Conservation (phyloP, 2,113 vertebrate species). For the Chaetura pelagica region DNA sequence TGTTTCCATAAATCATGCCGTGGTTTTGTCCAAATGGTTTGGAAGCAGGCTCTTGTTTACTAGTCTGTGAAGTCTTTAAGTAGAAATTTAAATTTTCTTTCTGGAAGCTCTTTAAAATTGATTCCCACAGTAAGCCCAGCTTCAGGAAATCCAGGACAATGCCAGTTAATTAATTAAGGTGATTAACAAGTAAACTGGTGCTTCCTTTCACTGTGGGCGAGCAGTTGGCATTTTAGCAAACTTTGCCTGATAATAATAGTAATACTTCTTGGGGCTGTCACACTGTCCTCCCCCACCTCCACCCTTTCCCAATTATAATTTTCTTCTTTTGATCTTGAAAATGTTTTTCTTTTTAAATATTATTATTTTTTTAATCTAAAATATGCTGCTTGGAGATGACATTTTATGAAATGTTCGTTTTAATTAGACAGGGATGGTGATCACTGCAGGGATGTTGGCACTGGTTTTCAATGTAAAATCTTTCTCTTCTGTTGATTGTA, state of each 20-base stretch:
- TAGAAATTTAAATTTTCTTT: slow-evolving; percentile 36
- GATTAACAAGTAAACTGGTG: slow-evolving; percentile 47
- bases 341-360: background rate
- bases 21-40: slow-evolving; percentile 36
- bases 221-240: slow-evolving; percentile 52
- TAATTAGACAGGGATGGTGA: slow-evolving; percentile 64
- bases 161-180: slow-evolving; percentile 68
- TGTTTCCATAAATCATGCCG: background rate
- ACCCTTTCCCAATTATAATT: slow-evolving; percentile 24
- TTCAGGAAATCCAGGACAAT: slow-evolving; percentile 56
- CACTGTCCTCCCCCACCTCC: background rate
- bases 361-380: slow-evolving; percentile 3
- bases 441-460: slow-evolving; percentile 50
- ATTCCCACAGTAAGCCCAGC: slow-evolving; percentile 36
- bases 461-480: slow-evolving; percentile 38
- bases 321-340: slow-evolving; percentile 33
- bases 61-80: slow-evolving; percentile 26
- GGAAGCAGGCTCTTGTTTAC: slow-evolving; percentile 36
- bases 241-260: slow-evolving; percentile 14
- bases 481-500: slow-evolving; percentile 66
- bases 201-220: slow-evolving; percentile 35
- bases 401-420: slow-evolving; percentile 59
- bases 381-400: slow-evolving; percentile 46
- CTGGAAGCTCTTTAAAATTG: slow-evolving; percentile 60
- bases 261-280: slow-evolving; percentile 33